phyloP scores from a whole-genome alignment of 2,113 vertebrate species.

The Scytalopus superciliaris region DNA sequence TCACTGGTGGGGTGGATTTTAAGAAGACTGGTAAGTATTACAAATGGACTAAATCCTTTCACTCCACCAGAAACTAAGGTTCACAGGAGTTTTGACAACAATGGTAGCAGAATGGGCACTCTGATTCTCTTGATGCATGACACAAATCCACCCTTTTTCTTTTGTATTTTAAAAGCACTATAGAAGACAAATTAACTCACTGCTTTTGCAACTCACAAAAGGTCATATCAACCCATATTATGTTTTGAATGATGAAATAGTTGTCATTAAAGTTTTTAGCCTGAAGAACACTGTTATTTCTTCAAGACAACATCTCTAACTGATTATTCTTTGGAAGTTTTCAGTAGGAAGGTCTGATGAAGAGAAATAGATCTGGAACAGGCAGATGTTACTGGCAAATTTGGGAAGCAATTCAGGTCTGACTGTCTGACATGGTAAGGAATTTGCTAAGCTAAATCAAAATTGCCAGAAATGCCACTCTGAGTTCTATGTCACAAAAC shows the following conservation, averaged over 20 bases:
- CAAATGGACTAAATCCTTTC: neutral
- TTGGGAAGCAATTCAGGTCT: neutral
- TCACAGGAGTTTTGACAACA: neutral
- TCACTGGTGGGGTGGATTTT: neutral
- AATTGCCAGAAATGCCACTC: neutral
- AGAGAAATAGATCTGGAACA: neutral
- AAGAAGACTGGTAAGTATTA: neutral
- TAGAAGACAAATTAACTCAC: neutral
- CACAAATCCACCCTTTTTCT: neutral
- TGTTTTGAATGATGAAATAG: neutral
- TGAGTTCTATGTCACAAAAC: accelerated
- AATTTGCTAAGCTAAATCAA: neutral
- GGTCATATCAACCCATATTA: neutral
- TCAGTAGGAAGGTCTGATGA: neutral
- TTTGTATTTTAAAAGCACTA: neutral
- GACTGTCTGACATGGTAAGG: neutral
- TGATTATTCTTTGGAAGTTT: neutral
- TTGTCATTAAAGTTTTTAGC: neutral
- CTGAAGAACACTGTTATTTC: neutral
- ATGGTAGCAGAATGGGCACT: neutral
- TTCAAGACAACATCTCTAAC: neutral
- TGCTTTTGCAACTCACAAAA: neutral
- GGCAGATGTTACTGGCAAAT: neutral
- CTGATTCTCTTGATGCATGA: neutral
- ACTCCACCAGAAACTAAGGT: neutral